These are phyloP conservation scores for Acrossocheilus wenchowensis DNA, from an alignment of 2,797 vertebrate species.

Conservation along the genomic window DNA sequence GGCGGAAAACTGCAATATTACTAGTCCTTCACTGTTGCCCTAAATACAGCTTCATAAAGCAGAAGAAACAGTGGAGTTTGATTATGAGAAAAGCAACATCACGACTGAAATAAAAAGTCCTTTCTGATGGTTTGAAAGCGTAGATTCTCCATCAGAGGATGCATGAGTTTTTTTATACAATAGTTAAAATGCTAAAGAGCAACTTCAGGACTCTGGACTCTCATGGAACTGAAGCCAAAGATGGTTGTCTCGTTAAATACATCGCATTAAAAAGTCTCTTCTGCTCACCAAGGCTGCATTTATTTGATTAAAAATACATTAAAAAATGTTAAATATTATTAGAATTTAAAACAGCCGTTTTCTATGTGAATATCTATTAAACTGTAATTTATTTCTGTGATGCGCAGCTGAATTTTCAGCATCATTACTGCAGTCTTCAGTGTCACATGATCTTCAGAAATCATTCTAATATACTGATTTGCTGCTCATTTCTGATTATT, in stretches of 20 bases:
- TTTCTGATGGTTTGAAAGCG: not conserved
- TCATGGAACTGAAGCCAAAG: too few relatives aligned
- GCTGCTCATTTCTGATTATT: too few relatives aligned
- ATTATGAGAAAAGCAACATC: not conserved
- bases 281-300: not conserved
- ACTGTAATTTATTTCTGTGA: not conserved
- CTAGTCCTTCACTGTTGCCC: not conserved
- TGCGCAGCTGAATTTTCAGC: not conserved
- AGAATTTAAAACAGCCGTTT: not conserved
- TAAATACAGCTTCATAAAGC: not conserved
- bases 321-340: not conserved
- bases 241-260: too few relatives aligned
- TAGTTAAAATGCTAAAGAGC: too few relatives aligned
- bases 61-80: not conserved
- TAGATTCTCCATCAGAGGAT: too few relatives aligned
- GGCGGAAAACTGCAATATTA: not conserved
- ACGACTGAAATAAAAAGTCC: not conserved
- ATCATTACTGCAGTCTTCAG: not conserved
- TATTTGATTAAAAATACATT: not conserved
- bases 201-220: too few relatives aligned
- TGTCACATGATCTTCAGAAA: not conserved
- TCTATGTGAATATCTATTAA: not conserved
- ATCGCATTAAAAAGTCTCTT: not conserved
- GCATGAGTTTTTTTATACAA: too few relatives aligned
- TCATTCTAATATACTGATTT: too few relatives aligned